These are phyloP conservation scores for Petrocephalus schoutedeni DNA, from an alignment of 2,797 vertebrate genomes.

Conservation along the genomic window DNA sequence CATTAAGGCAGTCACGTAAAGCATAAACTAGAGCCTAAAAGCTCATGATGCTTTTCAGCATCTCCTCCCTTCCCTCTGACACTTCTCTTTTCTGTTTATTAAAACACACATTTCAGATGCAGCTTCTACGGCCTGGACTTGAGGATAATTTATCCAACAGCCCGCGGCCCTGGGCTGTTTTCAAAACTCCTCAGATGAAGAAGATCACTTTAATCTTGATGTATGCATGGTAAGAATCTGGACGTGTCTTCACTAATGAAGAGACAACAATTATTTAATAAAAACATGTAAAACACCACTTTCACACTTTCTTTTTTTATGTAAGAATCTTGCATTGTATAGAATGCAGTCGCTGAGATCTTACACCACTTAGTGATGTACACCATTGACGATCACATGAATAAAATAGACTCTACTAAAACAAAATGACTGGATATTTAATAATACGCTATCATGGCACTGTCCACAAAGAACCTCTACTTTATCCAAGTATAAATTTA, in stretches of 20 bases:
- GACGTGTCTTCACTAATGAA: neutral
- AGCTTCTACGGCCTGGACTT: neutral
- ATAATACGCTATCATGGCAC: neutral
- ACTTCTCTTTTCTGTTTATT: neutral
- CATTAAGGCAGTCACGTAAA: neutral
- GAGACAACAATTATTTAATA: neutral
- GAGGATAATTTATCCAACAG: neutral
- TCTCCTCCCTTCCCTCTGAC: neutral
- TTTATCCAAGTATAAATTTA: neutral
- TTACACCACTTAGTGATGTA: neutral
- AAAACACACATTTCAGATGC: constrained; percentile 26
- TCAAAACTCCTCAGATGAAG: constrained; percentile 13
- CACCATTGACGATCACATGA: neutral
- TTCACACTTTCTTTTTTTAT: neutral
- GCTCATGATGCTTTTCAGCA: neutral
- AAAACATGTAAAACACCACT: neutral
- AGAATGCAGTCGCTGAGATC: neutral
- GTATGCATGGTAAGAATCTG: constrained; percentile 20
- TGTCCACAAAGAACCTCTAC: neutral
- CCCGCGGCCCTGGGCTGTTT: neutral
- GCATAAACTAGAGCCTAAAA: neutral
- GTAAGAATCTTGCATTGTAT: neutral
- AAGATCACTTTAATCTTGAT: constrained; percentile 17
- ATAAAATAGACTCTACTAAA: neutral
- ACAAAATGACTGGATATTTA: neutral